A percentile compares a stretch with the other conserved stretches of the same genome.
phyloP scores from a whole-genome alignment of 2,113 vertebrate species.

The Myotis brandtii region DNA sequence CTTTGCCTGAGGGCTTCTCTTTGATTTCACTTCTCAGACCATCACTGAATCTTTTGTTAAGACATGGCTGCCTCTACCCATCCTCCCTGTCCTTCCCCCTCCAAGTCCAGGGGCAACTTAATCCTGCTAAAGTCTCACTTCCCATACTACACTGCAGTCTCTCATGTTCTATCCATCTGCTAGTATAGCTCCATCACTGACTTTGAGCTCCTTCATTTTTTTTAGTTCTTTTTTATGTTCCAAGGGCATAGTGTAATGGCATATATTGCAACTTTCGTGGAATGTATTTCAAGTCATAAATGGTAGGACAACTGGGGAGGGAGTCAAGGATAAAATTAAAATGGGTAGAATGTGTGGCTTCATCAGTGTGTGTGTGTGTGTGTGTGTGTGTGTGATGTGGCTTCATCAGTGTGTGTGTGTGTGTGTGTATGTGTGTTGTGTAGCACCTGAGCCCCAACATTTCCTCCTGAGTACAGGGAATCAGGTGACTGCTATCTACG shows the following conservation, averaged over 20 bases:
- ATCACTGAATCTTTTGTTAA: not conserved
- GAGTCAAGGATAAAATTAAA: not conserved
- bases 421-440: not conserved
- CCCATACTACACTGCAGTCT: not conserved
- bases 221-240: not conserved
- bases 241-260: not conserved
- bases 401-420: not conserved
- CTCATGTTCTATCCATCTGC: not conserved
- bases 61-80: not conserved
- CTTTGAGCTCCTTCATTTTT: not conserved
- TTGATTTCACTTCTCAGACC: not conserved
- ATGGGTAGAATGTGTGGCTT: not conserved
- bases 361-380: not conserved
- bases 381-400: not conserved
- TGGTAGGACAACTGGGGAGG: not conserved
- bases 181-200: not conserved
- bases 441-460: not conserved
- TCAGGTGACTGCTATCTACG: rapidly evolving
- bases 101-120: not conserved
- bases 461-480: rapidly evolving
- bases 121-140: not conserved
- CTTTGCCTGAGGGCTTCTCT: not conserved
- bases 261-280: not conserved
- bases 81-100: rapidly evolving
- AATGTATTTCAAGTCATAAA: not conserved